These are phyloP conservation scores for Brachyistius frenatus DNA, from an alignment of 2,113 vertebrate genomes.

Conservation along the genomic window DNA sequence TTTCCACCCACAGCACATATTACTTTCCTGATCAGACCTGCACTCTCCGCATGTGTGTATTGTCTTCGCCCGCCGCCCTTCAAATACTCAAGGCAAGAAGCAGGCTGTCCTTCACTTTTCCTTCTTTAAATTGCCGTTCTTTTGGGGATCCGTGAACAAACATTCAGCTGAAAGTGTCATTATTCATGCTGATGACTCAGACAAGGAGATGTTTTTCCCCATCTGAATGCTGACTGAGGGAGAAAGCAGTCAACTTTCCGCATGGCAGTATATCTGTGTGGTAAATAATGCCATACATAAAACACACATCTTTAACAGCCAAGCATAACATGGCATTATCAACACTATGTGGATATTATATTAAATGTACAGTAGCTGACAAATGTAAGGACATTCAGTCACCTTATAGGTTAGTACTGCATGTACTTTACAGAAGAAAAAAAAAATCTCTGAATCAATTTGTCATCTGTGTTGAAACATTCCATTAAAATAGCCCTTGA, in stretches of 20 bases:
- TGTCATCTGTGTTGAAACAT: background rate
- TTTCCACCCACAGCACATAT: conserved; percentile 52
- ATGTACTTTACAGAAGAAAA: background rate
- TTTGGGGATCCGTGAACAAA: conserved; percentile 60
- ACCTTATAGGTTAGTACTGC: background rate
- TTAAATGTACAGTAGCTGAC: background rate
- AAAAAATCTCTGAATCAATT: background rate
- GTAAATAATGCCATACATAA: conserved; percentile 3
- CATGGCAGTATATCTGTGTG: background rate
- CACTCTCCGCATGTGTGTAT: conserved; percentile 2
- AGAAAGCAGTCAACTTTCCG: background rate
- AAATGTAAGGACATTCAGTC: conserved; percentile 8
- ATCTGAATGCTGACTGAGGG: conserved; percentile 8
- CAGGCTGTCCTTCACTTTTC: conserved; percentile 52
- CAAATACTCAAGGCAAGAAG: conserved; percentile 34
- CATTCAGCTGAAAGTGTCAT: conserved; percentile 56
- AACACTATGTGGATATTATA: background rate
- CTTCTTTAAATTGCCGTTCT: conserved; percentile 55
- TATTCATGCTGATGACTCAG: conserved; percentile 55
- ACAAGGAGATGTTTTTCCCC: conserved; percentile 16
- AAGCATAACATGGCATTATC: background rate
- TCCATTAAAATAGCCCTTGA: background rate
- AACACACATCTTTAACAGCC: background rate
- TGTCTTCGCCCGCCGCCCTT: conserved; percentile 41
- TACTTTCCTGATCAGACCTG: conserved; percentile 42